A percentile compares a stretch with the other conserved stretches of the same genome.
Evolutionary conservation across 2,888 invertebrate genomes (phyloP).

Genomic region (Ormia ochracea): DNA sequence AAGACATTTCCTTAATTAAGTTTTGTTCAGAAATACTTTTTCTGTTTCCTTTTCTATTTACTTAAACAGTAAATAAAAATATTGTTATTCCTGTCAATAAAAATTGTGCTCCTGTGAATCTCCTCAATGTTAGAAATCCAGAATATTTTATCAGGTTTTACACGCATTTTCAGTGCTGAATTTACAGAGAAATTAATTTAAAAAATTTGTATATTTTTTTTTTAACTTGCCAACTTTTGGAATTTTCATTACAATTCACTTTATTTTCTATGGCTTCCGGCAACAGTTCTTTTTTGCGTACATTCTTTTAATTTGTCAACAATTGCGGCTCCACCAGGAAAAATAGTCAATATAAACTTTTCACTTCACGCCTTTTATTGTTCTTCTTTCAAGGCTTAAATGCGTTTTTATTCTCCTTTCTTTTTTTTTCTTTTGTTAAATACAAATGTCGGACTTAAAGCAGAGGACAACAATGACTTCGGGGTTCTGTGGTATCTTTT

Average conservation of each 20-base stretch:
- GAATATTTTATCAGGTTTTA: too few species aligned
- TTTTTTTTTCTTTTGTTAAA: too few species aligned
- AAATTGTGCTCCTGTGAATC: too few species aligned
- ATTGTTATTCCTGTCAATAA: too few species aligned
- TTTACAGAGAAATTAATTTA: background rate
- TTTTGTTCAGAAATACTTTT: background rate
- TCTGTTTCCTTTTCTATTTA: background rate
- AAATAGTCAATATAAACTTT: conserved; percentile 22
- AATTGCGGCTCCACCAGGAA: conserved; percentile 4
- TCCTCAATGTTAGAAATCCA: too few species aligned
- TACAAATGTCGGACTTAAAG: background rate
- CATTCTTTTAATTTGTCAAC: conserved; percentile 42
- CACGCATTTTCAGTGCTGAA: background rate
- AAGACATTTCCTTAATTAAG: conserved; percentile 50
- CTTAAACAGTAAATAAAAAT: background rate
- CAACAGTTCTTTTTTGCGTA: background rate
- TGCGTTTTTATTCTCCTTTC: too few species aligned
- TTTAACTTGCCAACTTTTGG: conserved; percentile 41
- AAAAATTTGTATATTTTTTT: conserved; percentile 3
- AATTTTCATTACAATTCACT: conserved; percentile 30
- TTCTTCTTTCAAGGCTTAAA: conserved; percentile 7
- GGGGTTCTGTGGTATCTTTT: conserved; percentile 53
- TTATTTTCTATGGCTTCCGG: conserved; percentile 61
- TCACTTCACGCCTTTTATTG: conserved; percentile 57
- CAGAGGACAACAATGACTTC: conserved; percentile 42